Conservation (phyloP, 2,888 invertebrate species). For the Atrina japonica region DNA sequence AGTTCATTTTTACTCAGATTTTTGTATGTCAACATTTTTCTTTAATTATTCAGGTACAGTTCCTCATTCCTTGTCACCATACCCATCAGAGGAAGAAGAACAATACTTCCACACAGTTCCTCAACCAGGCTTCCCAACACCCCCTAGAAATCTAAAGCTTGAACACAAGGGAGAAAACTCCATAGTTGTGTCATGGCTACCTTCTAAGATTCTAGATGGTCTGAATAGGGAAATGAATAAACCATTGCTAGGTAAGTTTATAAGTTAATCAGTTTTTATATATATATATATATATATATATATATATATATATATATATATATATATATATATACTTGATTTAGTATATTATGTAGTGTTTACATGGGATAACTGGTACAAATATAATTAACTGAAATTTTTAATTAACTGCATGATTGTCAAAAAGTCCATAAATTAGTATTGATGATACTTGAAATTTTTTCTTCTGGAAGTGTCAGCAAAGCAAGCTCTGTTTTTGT, state of each 20-base stretch:
- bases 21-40: too few relatives aligned
- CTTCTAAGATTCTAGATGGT: constrained; percentile 63
- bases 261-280: not conserved
- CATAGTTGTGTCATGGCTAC: constrained; percentile 71
- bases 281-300: too few relatives aligned
- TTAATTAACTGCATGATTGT: too few relatives aligned
- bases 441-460: too few relatives aligned
- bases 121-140: constrained; percentile 73
- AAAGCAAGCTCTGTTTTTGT: too few relatives aligned
- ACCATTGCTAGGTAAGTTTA: constrained; percentile 67
- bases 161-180: constrained; percentile 65
- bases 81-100: constrained; percentile 73
- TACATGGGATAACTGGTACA: constrained; percentile 11
- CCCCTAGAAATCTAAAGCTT: constrained; percentile 70
- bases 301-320: too few relatives aligned
- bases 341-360: not conserved
- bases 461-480: too few relatives aligned
- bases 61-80: constrained; percentile 73
- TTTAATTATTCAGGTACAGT: constrained; percentile 68
- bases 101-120: constrained; percentile 67
- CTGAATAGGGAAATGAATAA: constrained; percentile 61
- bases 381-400: not conserved
- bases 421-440: too few relatives aligned
- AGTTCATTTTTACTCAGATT: too few relatives aligned
- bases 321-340: too few relatives aligned